phyloP scores from a whole-genome alignment of 2,113 vertebrate genomes.

The Anguilla rostrata region DNA sequence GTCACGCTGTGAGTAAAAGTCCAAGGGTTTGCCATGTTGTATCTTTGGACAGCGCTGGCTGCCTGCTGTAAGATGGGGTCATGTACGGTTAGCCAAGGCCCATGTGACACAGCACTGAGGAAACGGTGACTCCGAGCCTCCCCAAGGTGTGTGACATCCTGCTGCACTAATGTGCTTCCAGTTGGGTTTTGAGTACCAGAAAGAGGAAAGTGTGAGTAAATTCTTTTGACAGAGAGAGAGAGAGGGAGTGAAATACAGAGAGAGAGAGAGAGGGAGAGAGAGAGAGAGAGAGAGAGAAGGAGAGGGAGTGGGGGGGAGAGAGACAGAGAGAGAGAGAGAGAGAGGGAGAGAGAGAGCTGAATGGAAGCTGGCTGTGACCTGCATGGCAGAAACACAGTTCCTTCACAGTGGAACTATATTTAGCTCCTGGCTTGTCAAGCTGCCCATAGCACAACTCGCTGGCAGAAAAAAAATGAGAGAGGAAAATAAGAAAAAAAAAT shows the following conservation, averaged over 20 bases:
- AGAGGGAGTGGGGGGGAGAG: background rate
- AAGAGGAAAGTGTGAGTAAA: background rate
- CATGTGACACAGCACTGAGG: background rate
- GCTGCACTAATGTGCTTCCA: background rate
- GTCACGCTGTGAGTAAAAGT: background rate
- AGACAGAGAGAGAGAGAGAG: background rate
- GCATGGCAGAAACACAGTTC: background rate
- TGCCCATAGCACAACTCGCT: background rate
- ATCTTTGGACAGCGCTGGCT: background rate
- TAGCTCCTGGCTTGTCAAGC: slow-evolving; percentile 12
- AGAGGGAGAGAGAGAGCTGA: background rate
- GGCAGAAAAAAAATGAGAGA: background rate
- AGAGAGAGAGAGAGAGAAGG: no score
- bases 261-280: background rate
- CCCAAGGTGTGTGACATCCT: background rate
- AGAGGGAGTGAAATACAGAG: background rate
- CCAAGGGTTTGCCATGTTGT: background rate
- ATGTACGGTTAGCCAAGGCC: background rate
- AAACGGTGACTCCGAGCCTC: background rate
- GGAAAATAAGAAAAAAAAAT: background rate
- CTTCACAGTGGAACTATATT: slow-evolving; percentile 16
- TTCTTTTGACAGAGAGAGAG: background rate
- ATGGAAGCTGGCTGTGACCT: background rate
- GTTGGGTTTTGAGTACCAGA: background rate
- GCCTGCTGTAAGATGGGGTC: background rate